Percentiles rank a stretch among this genome's conserved stretches.
Conservation (phyloP, 2,797 vertebrate species). For the Thalassophryne amazonica region DNA sequence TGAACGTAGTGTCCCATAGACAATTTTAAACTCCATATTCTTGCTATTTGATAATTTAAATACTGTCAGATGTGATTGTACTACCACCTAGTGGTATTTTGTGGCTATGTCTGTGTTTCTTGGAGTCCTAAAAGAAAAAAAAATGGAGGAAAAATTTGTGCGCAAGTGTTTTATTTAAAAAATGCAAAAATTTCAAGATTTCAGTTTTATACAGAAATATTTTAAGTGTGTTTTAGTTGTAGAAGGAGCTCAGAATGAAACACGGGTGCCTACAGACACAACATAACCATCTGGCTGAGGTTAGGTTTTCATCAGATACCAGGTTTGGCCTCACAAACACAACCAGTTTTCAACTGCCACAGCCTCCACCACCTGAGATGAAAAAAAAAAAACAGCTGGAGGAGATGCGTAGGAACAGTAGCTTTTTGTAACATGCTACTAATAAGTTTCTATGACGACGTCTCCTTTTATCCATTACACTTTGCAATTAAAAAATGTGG, state of each 20-base stretch:
- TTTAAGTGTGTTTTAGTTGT: not conserved
- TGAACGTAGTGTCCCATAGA: constrained; percentile 84
- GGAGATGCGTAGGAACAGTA: constrained; percentile 1
- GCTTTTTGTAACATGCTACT: not conserved
- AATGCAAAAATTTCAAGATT: not conserved
- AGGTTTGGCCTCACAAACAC: constrained; percentile 43
- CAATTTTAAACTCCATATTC: constrained; percentile 85
- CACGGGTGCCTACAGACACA: not conserved
- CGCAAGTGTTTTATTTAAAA: constrained; percentile 82
- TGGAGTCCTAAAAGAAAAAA: constrained; percentile 66
- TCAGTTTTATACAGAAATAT: not conserved
- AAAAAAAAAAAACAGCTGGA: constrained; percentile 12
- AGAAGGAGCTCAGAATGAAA: not conserved
- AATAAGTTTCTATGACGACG: not conserved
- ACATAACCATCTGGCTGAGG: constrained; percentile 64
- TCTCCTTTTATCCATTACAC: not conserved
- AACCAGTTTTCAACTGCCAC: constrained; percentile 58
- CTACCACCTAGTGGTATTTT: constrained; percentile 82
- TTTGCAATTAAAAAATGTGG: not conserved
- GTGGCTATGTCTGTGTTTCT: constrained; percentile 83
- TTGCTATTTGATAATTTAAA: constrained; percentile 79
- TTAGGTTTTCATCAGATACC: constrained; percentile 68
- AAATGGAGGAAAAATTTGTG: constrained; percentile 58
- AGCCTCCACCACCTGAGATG: constrained; percentile 53
- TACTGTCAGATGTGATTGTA: constrained; percentile 83